These are phyloP conservation scores for Lutjanus argentimaculatus DNA, from an alignment of 2,797 vertebrate species.

Conservation along the genomic window DNA sequence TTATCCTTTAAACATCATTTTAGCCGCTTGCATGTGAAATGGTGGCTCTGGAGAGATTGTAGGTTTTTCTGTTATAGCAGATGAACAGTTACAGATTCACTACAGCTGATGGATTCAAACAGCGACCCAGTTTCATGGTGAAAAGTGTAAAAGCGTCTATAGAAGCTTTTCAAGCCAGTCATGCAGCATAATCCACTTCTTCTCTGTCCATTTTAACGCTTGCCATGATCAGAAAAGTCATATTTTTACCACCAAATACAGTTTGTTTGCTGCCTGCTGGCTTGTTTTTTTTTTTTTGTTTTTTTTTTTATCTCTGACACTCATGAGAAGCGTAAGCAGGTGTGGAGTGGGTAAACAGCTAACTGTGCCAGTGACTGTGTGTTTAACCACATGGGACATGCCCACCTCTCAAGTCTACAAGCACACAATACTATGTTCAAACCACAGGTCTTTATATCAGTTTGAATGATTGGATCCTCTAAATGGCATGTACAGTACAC, in stretches of 20 bases:
- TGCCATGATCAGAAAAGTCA: neutral
- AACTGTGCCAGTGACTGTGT: neutral
- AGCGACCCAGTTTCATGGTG: conserved; percentile 17
- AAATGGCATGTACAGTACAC: neutral
- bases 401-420: neutral
- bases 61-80: neutral
- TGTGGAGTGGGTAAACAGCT: neutral
- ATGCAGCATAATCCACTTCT: neutral
- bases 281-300: neutral
- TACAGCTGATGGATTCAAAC: conserved; percentile 7
- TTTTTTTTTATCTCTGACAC: neutral
- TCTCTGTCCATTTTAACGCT: neutral
- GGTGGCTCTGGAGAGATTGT: neutral
- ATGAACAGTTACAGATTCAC: neutral
- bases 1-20: neutral
- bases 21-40: neutral
- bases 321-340: neutral
- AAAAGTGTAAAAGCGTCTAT: neutral
- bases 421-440: neutral
- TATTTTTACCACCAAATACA: neutral
- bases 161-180: conserved; percentile 12
- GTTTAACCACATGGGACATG: neutral
- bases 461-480: neutral
- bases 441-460: neutral
- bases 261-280: neutral